Evolutionary conservation across 2,888 invertebrate genomes (phyloP).

Genomic region (Apamea anceps): DNA sequence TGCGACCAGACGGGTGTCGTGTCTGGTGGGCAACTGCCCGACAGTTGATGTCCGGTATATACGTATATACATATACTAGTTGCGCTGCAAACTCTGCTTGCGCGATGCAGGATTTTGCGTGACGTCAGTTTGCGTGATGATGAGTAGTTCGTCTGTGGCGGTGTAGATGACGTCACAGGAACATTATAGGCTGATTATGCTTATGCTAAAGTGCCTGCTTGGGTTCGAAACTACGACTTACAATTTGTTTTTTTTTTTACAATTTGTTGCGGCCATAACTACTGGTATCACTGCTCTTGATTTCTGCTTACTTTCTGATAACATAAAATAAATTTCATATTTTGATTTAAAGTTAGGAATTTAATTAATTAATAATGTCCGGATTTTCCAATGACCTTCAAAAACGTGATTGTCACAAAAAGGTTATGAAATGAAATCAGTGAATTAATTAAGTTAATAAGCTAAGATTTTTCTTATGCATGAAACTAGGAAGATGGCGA

Average conservation of each 20-base stretch:
- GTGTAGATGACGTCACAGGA: too few relatives aligned
- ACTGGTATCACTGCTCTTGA: not conserved
- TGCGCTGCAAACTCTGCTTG: too few relatives aligned
- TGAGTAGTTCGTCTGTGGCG: too few relatives aligned
- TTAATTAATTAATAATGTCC: not conserved
- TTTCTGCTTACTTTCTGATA: not conserved
- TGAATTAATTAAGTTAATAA: conserved; percentile 59
- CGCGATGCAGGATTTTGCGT: too few relatives aligned
- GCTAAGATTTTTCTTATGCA: conserved; percentile 80
- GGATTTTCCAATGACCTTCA: conserved; percentile 38
- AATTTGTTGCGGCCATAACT: not conserved
- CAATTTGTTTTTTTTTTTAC: too few relatives aligned
- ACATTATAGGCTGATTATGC: not conserved
- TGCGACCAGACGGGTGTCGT: too few relatives aligned
- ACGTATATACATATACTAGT: too few relatives aligned
- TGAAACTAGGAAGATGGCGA: conserved; percentile 79
- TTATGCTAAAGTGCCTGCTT: not conserved
- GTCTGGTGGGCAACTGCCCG: too few relatives aligned
- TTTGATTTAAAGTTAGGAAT: not conserved
- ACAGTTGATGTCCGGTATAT: too few relatives aligned
- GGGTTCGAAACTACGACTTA: not conserved
- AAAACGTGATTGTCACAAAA: conserved; percentile 44
- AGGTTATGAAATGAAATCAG: conserved; percentile 12
- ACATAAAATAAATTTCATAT: not conserved
- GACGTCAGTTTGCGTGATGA: too few relatives aligned